These are phyloP conservation scores for Torymus tubicola DNA, from an alignment of 2,888 invertebrate species.

Conservation along the genomic window DNA sequence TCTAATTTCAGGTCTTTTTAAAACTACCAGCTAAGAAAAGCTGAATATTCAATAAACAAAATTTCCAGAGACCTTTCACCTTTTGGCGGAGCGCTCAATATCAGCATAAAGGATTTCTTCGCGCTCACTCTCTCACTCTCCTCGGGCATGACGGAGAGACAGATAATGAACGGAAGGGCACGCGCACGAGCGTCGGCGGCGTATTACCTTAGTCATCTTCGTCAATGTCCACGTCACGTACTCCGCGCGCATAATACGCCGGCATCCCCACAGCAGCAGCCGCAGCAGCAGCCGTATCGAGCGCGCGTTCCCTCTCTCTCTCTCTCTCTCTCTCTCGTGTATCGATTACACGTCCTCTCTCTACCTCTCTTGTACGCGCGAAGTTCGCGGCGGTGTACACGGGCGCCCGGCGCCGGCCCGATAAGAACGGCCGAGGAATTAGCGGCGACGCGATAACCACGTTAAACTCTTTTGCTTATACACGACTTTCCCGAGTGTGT, in stretches of 20 bases:
- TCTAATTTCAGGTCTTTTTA: too few species aligned
- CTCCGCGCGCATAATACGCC: conserved; percentile 50
- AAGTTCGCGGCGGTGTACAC: conserved; percentile 38
- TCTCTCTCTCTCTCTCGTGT: not conserved
- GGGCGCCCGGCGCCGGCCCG: conserved; percentile 58
- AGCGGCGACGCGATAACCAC: conserved; percentile 68
- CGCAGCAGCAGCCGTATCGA: conserved; percentile 57
- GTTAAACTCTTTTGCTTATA: conserved; percentile 66
- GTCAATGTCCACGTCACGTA: conserved; percentile 56
- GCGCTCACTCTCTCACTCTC: too few species aligned
- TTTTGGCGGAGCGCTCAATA: not conserved
- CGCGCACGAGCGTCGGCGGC: conserved; percentile 40
- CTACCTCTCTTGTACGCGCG: not conserved
- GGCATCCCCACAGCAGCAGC: conserved; percentile 34
- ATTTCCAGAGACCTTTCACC: too few species aligned
- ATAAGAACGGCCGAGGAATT: conserved; percentile 71
- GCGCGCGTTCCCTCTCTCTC: conserved; percentile 55
- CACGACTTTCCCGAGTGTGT: conserved; percentile 19
- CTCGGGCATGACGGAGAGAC: conserved; percentile 39
- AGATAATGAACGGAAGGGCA: conserved; percentile 51
- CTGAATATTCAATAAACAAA: too few species aligned
- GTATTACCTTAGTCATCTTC: conserved; percentile 53
- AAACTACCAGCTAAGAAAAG: too few species aligned
- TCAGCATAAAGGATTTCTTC: conserved; percentile 29
- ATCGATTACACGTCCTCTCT: not conserved